Evolutionary conservation across 2,113 vertebrate genomes (phyloP).

Genomic region (Vidua macroura): DNA sequence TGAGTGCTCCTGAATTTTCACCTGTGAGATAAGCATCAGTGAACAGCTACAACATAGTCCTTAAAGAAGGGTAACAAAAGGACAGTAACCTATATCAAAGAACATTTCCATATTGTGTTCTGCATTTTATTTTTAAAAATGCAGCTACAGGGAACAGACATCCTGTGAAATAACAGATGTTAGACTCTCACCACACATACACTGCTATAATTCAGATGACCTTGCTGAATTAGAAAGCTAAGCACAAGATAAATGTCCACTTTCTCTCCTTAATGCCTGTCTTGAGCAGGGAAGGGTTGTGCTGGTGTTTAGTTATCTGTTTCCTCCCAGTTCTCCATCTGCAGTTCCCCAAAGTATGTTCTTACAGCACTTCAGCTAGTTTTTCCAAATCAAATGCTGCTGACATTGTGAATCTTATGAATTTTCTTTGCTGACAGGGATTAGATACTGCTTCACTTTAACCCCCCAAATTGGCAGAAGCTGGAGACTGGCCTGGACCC

Average conservation of each 20-base stretch:
- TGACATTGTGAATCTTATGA: neutral
- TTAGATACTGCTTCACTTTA: neutral
- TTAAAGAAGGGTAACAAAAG: neutral
- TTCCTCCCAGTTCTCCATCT: neutral
- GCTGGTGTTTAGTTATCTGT: neutral
- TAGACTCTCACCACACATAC: neutral
- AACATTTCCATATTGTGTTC: neutral
- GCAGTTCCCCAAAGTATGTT: neutral
- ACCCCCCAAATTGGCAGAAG: neutral
- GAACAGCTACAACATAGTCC: neutral
- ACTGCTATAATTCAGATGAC: neutral
- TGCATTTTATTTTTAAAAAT: neutral
- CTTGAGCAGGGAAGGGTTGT: neutral
- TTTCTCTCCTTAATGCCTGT: neutral
- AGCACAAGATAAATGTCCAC: neutral
- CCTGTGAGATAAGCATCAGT: neutral
- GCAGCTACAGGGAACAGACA: neutral
- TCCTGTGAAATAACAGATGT: neutral
- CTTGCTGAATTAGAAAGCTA: neutral
- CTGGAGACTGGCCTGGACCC: neutral
- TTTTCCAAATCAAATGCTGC: neutral
- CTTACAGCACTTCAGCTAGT: neutral
- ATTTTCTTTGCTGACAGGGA: neutral
- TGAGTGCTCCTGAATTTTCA: neutral
- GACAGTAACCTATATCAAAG: neutral